Evolutionary conservation across 2,113 vertebrate genomes (phyloP), one percentile per base, ranked within the genome.

Genomic region (Xiphias gladius): DNA sequence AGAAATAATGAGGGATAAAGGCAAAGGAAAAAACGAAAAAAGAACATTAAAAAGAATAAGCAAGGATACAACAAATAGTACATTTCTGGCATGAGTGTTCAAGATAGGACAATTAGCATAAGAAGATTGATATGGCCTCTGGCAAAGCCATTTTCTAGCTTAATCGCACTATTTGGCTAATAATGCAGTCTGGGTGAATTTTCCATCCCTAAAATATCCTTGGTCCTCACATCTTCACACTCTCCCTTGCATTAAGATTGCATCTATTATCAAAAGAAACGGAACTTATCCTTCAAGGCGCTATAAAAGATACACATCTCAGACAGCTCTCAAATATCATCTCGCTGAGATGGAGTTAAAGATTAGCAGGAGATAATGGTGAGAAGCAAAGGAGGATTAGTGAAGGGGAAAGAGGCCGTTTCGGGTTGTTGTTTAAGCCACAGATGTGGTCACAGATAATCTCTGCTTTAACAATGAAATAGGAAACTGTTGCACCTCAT

Each of bases 261-360:
- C 73, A 85, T 86, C 76, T 89, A 63, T 86, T 82, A 71, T 79
- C 59, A 79, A 72, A 80, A 80, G 67, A 70, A 76, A 82, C 24
- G 35, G 52, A 84, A 69, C 79, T 57, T 80, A 52, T 46, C 71
- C 83, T 84, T 88, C 26, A 69, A 85, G 54, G 76, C 46, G 0
- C 32, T n/a, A 20, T 39, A 64, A 32, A 76, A 79, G 77, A 85
- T 83, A 61, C 54, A 64, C 61, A 85, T 79, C 66, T 83, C 16
- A 74, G 19, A 88, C 73, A 82, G 70, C 54, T 73, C 22, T 77
- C 20, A 65, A 80, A 86, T 59, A 88, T 39, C 54, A 19, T 39
- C 50, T 69, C 2, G 2, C 61, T 32, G 43, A 79, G 83, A 88
- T 76, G 65, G 30, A 76, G 32, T 68, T 73, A 59, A 73, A 86